Conservation (phyloP, 1,140 invertebrate species). For the Hesperophylax magnus region DNA sequence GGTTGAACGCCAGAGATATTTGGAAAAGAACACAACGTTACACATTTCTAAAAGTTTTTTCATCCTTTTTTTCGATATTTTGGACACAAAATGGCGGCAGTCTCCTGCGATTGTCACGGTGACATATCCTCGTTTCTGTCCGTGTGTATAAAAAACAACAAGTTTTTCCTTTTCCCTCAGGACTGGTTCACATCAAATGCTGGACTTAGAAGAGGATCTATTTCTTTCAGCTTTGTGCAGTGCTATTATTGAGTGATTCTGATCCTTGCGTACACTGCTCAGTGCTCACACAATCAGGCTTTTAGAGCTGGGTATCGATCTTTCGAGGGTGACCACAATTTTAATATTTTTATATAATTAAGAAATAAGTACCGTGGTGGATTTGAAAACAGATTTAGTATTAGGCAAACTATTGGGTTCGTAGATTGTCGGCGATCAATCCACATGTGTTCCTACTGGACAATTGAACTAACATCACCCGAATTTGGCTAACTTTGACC, state of each 20-base stretch:
- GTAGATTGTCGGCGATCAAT: no score
- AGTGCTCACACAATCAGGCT: conserved; percentile 42
- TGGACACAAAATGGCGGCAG: conserved; percentile 3
- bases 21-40: no score
- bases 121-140: conserved; percentile 29
- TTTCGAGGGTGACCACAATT: conserved; percentile 38
- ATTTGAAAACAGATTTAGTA: no score
- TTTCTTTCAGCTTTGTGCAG: conserved; percentile 34
- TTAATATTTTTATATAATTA: no score
- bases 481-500: no score
- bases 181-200: not conserved
- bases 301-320: conserved; percentile 36
- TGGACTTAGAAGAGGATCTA: conserved; percentile 19
- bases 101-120: conserved; percentile 27
- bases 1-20: no score
- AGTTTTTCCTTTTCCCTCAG: conserved; percentile 4
- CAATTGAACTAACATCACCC: no score
- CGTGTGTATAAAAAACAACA: conserved; percentile 4
- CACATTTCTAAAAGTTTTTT: not conserved
- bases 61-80: not conserved
- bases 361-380: no score
- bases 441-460: no score
- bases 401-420: no score
- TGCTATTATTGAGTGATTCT: conserved; percentile 46
- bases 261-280: conserved; percentile 22